Conservation (phyloP, 2,797 vertebrate species). For the Myiotriccus ornatus region DNA sequence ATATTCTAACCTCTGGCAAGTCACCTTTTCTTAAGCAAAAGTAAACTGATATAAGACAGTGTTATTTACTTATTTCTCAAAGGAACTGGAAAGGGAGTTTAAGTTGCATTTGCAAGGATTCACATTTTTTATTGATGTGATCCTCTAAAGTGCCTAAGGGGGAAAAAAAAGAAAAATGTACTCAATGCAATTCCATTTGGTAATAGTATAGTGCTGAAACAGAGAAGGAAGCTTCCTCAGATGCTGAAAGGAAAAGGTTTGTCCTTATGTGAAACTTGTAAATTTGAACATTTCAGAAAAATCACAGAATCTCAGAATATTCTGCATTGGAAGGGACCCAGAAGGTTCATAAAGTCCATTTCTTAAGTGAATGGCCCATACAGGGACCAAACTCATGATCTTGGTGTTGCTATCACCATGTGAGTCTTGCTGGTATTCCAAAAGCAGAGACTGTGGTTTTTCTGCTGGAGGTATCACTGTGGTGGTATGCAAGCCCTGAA, state of each 20-base stretch:
- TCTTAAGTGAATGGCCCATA: neutral
- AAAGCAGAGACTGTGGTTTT: neutral
- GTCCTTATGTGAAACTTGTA: neutral
- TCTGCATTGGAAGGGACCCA: neutral
- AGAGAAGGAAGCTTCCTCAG: neutral
- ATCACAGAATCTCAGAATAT: neutral
- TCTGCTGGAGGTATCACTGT: neutral
- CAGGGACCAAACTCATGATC: neutral
- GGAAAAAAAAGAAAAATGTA: neutral
- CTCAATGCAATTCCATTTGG: neutral
- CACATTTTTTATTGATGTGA: neutral
- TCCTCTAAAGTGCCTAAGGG: neutral
- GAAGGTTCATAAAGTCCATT: accelerated
- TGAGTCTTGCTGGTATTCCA: neutral
- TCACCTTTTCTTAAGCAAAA: neutral
- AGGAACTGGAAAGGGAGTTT: neutral
- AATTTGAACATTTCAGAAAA: neutral
- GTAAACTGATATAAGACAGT: neutral
- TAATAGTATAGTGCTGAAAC: neutral
- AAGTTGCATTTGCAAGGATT: neutral
- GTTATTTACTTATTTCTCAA: neutral
- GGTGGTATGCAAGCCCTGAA: neutral
- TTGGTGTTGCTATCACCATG: neutral
- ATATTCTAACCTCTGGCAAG: neutral
- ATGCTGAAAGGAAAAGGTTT: neutral